A percentile compares a stretch with the other conserved stretches of the same genome.
phyloP scores from a whole-genome alignment of 2,797 vertebrate species.

The Sternotherus odoratus region DNA sequence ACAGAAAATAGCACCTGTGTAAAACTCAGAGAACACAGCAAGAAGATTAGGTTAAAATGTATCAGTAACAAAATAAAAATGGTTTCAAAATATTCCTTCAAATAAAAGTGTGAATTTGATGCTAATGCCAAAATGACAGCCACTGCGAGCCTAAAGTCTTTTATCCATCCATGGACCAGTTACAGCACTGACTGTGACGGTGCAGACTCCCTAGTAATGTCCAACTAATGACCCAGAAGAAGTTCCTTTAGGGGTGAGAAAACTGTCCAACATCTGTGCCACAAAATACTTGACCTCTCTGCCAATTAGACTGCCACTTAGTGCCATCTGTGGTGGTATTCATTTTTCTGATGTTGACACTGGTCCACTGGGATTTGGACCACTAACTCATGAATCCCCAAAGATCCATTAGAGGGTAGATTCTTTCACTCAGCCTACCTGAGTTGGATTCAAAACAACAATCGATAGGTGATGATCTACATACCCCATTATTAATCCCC shows the following conservation, averaged over 20 bases:
- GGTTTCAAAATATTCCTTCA: neutral
- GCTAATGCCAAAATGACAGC: neutral
- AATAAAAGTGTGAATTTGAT: neutral
- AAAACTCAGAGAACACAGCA: neutral
- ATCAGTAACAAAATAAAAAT: neutral
- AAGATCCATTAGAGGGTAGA: neutral
- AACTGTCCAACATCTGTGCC: neutral
- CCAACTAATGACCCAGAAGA: neutral
- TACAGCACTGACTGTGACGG: neutral
- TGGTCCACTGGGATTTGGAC: neutral
- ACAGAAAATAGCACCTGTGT: neutral
- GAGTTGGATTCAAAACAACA: neutral
- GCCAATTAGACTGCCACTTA: neutral
- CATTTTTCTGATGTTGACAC: neutral
- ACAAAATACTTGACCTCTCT: neutral
- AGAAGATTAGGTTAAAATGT: neutral
- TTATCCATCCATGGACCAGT: neutral
- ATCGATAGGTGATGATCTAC: neutral
- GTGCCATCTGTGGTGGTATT: neutral
- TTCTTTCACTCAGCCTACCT: neutral
- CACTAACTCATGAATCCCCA: neutral
- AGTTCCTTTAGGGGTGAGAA: neutral
- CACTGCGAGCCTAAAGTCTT: neutral
- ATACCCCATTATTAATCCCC: neutral
- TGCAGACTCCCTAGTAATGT: neutral